These are phyloP conservation scores for Cyclophora punctaria DNA, from an alignment of 2,888 invertebrate species.

Conservation along the genomic window DNA sequence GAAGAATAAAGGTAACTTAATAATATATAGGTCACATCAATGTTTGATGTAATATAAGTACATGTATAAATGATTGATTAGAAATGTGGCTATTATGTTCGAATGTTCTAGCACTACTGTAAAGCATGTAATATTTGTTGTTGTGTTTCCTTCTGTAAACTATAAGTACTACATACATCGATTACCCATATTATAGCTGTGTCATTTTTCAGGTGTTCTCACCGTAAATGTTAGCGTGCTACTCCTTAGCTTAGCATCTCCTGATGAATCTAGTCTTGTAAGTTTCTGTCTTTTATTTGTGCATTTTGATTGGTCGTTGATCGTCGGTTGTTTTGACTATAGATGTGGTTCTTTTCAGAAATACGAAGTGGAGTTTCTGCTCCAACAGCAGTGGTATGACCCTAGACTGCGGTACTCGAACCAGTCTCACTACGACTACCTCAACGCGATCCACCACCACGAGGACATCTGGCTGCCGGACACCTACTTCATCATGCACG, in stretches of 20 bases:
- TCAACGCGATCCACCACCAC: slow-evolving; percentile 95
- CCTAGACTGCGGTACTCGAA: slow-evolving; percentile 91
- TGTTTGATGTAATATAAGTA: no score
- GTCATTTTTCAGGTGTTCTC: slow-evolving; percentile 84
- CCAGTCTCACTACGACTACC: slow-evolving; percentile 88
- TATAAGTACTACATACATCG: slow-evolving; percentile 14
- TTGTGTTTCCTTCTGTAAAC: slow-evolving; percentile 22
- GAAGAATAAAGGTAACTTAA: no score
- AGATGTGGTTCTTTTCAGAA: slow-evolving; percentile 77
- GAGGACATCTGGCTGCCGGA: slow-evolving; percentile 95
- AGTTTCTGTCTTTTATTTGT: slow-evolving; percentile 54
- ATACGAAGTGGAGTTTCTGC: slow-evolving; percentile 96
- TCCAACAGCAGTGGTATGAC: slow-evolving; percentile 96
- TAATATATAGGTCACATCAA: no score
- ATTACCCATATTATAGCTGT: slow-evolving; percentile 20
- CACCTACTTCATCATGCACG: slow-evolving; percentile 97
- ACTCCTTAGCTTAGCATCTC: slow-evolving; percentile 94
- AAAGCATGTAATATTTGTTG: slow-evolving; percentile 43
- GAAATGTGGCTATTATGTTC: slow-evolving; percentile 15
- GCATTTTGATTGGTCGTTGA: background rate
- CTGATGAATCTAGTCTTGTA: slow-evolving; percentile 97
- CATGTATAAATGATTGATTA: no score
- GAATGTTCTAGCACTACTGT: slow-evolving; percentile 27
- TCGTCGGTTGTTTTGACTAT: background rate
- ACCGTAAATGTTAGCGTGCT: slow-evolving; percentile 95